Evolutionary conservation across 2,797 vertebrate species (phyloP), one percentile per base, ranked within the genome.

Genomic region (Enteromius afrohamiltoni): DNA sequence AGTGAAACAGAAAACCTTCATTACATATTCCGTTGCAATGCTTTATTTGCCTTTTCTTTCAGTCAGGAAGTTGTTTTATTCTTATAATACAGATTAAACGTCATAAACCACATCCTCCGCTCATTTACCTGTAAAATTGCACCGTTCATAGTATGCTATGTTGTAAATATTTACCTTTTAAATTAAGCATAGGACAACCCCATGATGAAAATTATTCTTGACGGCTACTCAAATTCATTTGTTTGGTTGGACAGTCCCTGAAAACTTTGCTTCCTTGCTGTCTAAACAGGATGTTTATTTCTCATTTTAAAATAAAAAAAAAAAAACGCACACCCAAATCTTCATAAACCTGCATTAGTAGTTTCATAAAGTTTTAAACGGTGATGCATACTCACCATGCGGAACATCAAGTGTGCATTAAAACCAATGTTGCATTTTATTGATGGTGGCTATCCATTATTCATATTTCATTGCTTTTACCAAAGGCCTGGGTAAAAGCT

Each of bases 161-260:
- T 69, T 49, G 26, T 19, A 58, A 45, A 76, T 40, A 77, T 51
- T 68, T 23, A 16, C 13, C 14, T 53, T 53, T 47, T 17, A 40
- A 23, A 34, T 49, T 55, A 14, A 10, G 37, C 49, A 31, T 74
- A 37, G 67, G 23, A 77, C 79, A 85, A 45, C 37, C 86, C 49
- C 67, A 80, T 87, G 88, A 87, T 85, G 55, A 70, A 69, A 58
- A 40, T 21, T 37, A 73, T 19, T 70, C 40, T 77, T 34, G 16
- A 17, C 47, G 55, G 40, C 23, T 68, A 11, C 80, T 79, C 45
- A 71, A 74, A 45, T 17, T 64, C 19, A 16, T n/a, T 75, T 71
- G 64, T 78, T 74, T 88, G 49, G 77, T 79, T 75, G 83, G 14
- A 47, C 23, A 17, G 45, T 31, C 10, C 64, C 42, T 73, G 17